phyloP scores from a whole-genome alignment of 2,113 vertebrate genomes.

The Excalfactoria chinensis region DNA sequence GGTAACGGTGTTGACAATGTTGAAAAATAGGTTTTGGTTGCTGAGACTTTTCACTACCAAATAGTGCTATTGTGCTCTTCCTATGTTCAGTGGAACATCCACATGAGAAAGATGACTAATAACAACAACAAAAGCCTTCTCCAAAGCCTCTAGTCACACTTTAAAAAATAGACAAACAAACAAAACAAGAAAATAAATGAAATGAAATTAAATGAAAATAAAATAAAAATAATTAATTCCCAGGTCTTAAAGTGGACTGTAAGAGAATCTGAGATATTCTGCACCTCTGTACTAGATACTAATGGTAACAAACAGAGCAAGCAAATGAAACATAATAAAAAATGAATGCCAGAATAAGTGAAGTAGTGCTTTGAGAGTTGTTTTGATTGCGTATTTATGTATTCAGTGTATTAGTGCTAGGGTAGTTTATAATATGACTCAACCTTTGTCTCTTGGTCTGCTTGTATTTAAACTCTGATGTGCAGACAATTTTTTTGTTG shows the following conservation, averaged over 20 bases:
- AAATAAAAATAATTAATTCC: too few species aligned
- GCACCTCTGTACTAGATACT: not conserved
- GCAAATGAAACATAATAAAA: not conserved
- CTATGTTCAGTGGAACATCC: not conserved
- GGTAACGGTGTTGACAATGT: too few species aligned
- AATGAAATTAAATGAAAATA: not conserved
- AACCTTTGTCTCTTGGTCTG: not conserved
- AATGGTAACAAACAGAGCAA: rapidly evolving
- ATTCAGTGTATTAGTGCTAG: not conserved
- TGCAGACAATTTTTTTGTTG: not conserved
- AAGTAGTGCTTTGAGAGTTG: not conserved
- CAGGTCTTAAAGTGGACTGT: not conserved
- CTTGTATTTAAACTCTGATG: not conserved
- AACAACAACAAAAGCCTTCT: not conserved
- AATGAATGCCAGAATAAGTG: not conserved
- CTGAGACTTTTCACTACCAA: too few species aligned
- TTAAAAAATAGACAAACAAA: rapidly evolving
- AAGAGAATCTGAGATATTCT: not conserved
- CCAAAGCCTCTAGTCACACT: rapidly evolving
- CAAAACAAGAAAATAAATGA: too few species aligned
- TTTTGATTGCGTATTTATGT: not conserved
- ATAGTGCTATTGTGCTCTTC: too few species aligned
- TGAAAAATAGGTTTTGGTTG: too few species aligned
- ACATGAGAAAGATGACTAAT: not conserved
- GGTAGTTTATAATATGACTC: not conserved